phyloP scores from a whole-genome alignment of 1,140 invertebrate genomes.

The Lordiphosa collinella region DNA sequence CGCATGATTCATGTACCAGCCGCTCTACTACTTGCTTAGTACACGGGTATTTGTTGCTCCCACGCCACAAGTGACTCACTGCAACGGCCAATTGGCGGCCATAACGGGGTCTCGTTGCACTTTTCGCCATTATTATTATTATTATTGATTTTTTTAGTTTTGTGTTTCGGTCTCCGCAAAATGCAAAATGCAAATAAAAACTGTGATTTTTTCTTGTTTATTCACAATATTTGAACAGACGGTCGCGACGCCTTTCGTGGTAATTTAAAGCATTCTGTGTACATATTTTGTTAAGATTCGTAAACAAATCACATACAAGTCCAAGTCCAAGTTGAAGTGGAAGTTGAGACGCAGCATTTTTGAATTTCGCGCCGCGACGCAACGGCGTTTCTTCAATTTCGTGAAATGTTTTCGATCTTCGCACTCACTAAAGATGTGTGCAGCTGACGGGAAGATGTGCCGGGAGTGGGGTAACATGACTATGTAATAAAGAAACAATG shows the following conservation, averaged over 20 bases:
- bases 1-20: constrained; percentile 23
- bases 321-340: constrained; percentile 15
- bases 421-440: constrained; percentile 2
- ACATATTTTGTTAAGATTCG: constrained; percentile 68
- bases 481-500: too few relatives aligned
- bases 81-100: background rate
- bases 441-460: background rate
- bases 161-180: background rate
- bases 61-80: constrained; percentile 9
- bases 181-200: background rate
- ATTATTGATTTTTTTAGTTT: background rate
- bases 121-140: constrained; percentile 5
- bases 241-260: constrained; percentile 47
- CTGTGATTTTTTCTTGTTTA: constrained; percentile 47
- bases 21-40: background rate
- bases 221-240: constrained; percentile 57
- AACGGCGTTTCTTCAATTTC: constrained; percentile 35
- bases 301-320: constrained; percentile 73
- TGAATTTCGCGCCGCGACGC: constrained; percentile 29
- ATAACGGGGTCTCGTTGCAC: constrained; percentile 26
- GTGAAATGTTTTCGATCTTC: constrained; percentile 39
- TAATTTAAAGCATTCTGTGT: constrained; percentile 68
- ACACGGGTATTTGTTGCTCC: constrained; percentile 16
- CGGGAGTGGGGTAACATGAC: background rate
- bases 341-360: constrained; percentile 23